Percentiles rank a stretch among this genome's conserved stretches.
phyloP scores from a whole-genome alignment of 2,797 vertebrate genomes.

The Siniperca scherzeri region DNA sequence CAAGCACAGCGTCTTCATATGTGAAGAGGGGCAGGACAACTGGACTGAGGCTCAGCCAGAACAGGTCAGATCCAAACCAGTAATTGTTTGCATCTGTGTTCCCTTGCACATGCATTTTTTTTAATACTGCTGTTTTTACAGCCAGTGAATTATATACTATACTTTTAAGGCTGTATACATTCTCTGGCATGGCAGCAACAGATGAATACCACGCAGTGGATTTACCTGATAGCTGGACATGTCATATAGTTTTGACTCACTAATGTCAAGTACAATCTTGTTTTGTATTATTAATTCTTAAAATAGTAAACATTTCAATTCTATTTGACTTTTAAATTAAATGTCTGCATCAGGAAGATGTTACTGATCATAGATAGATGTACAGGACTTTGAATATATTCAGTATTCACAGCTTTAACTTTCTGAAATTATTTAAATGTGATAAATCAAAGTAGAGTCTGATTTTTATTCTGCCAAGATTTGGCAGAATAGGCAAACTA shows the following conservation, averaged over 20 bases:
- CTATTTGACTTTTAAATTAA: not conserved
- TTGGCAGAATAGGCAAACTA: not conserved
- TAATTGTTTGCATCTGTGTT: not conserved
- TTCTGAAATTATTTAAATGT: not conserved
- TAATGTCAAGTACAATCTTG: not conserved
- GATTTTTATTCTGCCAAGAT: not conserved
- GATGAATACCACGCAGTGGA: not conserved
- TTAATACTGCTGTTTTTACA: not conserved
- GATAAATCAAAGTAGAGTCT: not conserved
- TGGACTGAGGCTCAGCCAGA: conserved; percentile 91
- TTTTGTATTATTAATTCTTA: not conserved
- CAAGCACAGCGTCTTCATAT: conserved; percentile 88
- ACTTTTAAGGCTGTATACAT: not conserved
- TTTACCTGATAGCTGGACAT: not conserved
- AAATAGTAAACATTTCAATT: not conserved
- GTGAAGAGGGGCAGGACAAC: conserved; percentile 89
- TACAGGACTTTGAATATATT: not conserved
- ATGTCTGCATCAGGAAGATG: not conserved
- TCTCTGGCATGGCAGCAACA: not conserved
- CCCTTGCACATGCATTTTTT: not conserved
- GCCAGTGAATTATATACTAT: not conserved
- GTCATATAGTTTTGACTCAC: not conserved
- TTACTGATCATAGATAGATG: not conserved
- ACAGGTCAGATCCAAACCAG: conserved; percentile 83
- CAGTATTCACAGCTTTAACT: not conserved